Evolutionary conservation across 2,797 vertebrate species (phyloP).

Genomic region (Sebastes cheni): DNA sequence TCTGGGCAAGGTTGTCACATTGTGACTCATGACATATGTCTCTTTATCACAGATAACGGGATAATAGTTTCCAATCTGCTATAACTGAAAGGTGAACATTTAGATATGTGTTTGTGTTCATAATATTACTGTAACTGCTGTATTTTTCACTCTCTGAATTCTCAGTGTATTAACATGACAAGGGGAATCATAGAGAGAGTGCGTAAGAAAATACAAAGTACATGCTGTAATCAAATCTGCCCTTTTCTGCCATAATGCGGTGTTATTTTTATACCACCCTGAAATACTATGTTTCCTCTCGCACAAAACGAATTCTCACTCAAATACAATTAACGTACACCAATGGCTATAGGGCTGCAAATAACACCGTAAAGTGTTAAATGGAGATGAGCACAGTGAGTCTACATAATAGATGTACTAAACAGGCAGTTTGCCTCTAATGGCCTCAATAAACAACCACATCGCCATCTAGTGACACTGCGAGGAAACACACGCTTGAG

Average conservation of each 20-base stretch:
- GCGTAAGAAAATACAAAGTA: slow-evolving; percentile 2
- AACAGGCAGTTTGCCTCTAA: slow-evolving; percentile 34
- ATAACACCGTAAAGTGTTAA: slow-evolving; percentile 40
- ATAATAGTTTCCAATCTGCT: not conserved
- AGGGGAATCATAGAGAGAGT: not conserved
- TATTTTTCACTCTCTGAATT: not conserved
- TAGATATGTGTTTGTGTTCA: not conserved
- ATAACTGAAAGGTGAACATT: not conserved
- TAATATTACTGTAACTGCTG: not conserved
- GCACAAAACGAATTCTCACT: slow-evolving; percentile 24
- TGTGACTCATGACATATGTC: not conserved
- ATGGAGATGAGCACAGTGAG: slow-evolving; percentile 49
- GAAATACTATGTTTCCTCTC: not conserved
- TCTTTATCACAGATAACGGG: not conserved
- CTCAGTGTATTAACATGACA: not conserved
- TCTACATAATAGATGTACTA: slow-evolving; percentile 40
- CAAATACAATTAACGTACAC: slow-evolving; percentile 42
- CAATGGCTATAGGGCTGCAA: slow-evolving; percentile 24
- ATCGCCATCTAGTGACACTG: slow-evolving; percentile 70
- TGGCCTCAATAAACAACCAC: slow-evolving; percentile 42
- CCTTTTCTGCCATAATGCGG: slow-evolving; percentile 28
- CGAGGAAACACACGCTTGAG: not conserved
- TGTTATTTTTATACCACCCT: not conserved
- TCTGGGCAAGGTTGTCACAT: not conserved
- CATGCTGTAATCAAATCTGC: slow-evolving; percentile 10